phyloP scores from a whole-genome alignment of 2,113 vertebrate genomes.

The Xiphophorus couchianus region DNA sequence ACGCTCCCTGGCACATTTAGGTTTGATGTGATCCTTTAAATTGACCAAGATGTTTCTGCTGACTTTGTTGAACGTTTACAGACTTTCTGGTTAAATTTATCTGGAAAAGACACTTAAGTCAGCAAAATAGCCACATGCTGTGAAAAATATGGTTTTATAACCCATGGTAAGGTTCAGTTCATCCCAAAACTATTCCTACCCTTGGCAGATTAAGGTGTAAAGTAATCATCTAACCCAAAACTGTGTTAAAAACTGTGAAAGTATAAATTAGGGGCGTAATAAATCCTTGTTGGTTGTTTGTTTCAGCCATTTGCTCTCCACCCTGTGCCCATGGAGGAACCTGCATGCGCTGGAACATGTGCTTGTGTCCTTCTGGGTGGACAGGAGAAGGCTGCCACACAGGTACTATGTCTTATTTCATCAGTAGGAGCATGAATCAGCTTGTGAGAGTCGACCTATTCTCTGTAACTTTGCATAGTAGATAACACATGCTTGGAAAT shows the following conservation, averaged over 20 bases:
- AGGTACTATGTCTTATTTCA: slow-evolving; percentile 64
- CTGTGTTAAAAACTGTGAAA: not conserved
- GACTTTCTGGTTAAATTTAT: not conserved
- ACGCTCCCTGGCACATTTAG: not conserved
- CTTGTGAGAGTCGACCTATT: not conserved
- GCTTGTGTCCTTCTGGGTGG: slow-evolving; percentile 81
- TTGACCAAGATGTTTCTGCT: not conserved
- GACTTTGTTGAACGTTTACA: not conserved
- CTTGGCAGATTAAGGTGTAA: not conserved
- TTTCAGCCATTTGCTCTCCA: slow-evolving; percentile 82
- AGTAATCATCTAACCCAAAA: too few species aligned
- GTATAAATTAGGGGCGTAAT: not conserved
- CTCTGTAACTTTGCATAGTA: not conserved
- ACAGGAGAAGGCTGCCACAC: slow-evolving; percentile 80
- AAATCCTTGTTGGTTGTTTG: slow-evolving; percentile 25
- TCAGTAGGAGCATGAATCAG: not conserved
- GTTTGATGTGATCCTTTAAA: not conserved
- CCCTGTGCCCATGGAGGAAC: slow-evolving; percentile 82
- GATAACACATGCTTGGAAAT: not conserved
- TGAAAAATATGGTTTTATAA: too few species aligned
- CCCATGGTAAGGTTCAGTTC: too few species aligned
- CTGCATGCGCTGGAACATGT: slow-evolving; percentile 83
- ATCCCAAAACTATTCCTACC: too few species aligned
- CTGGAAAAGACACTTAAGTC: not conserved
- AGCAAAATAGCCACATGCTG: not conserved